Percentiles rank a stretch among this genome's conserved stretches.
These are phyloP conservation scores for Panthera uncia DNA, from an alignment of 2,113 vertebrate genomes.

Conservation along the genomic window DNA sequence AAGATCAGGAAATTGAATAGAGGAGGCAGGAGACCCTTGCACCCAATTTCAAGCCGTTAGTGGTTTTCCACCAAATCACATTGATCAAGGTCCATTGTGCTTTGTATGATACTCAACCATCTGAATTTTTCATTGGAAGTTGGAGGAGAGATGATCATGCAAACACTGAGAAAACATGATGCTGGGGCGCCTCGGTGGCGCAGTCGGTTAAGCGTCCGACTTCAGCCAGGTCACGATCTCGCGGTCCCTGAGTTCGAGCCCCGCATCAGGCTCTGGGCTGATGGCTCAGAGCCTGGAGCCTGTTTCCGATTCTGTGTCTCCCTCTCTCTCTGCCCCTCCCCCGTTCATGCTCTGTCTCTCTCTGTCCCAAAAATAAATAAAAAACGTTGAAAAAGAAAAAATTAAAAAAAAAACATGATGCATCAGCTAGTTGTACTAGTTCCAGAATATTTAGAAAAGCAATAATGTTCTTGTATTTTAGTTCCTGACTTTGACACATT, in stretches of 20 bases:
- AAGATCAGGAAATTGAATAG: not conserved
- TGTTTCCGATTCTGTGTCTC: too few relatives aligned
- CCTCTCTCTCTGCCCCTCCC: too few relatives aligned
- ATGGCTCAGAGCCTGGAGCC: too few relatives aligned
- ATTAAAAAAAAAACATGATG: not conserved
- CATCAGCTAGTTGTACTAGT: not conserved
- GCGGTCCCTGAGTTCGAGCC: too few relatives aligned
- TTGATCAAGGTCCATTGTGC: not conserved
- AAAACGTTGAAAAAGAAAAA: too few relatives aligned
- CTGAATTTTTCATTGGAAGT: slow-evolving; percentile 29
- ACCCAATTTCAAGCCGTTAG: not conserved
- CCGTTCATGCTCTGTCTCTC: too few relatives aligned
- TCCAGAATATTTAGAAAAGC: slow-evolving; percentile 14
- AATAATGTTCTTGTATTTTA: not conserved
- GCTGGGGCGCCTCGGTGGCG: too few relatives aligned
- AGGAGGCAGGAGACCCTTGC: not conserved
- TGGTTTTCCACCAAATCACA: not conserved
- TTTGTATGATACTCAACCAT: not conserved
- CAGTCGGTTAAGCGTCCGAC: too few relatives aligned
- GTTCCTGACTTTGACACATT: not conserved
- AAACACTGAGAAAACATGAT: not conserved
- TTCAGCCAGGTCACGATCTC: too few relatives aligned
- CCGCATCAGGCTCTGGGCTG: too few relatives aligned
- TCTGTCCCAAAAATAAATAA: too few relatives aligned
- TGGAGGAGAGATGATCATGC: slow-evolving; percentile 17